Base-by-base conservation (phyloP, 2,888 invertebrate species). In the Pristionchus mayeri region DNA sequence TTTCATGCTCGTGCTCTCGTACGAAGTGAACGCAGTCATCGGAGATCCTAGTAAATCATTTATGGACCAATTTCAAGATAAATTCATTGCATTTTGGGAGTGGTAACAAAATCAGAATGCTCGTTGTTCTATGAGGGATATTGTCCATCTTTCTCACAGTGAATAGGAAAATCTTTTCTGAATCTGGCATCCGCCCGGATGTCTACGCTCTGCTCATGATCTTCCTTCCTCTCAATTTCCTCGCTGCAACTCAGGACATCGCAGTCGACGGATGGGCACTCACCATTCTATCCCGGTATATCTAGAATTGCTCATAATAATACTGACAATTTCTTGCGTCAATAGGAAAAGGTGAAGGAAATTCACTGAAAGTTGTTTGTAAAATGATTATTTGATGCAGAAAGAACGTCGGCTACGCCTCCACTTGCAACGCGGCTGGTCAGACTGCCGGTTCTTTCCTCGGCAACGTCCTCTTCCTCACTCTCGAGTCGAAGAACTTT, bases 241-340 rank as follows among this genome's bases (percentile, higher is more conserved):
- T 99, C 90, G 98, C 98, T 9, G 98, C 99, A 2, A 99, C 99
- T 0, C 99, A 99, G 94, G 99, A 99, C 93, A 98, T 99, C 92
- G 98, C 98, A 24, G 98, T 99, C 0, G 99, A 99, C 94, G 99
- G 99, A 34, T 99, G 99, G 99, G 99, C 99, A 0, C 94, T 99
- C 18, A 98, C 98, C 0, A 99, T 99, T 97, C 94, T 99, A 2
- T 96, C 97, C 92, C 96, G 97, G 95, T 97, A 93, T n/a, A n/a
- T n/a, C n/a, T n/a, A n/a, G n/a, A n/a, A n/a, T n/a, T n/a, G n/a
- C n/a, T n/a, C n/a, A n/a, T n/a, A n/a, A n/a, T n/a, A n/a, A n/a
- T n/a, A n/a, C n/a, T n/a, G n/a, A n/a, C n/a, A n/a, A n/a, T n/a
- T n/a, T n/a, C n/a, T n/a, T n/a, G n/a, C n/a, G n/a, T n/a, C n/a